Percentiles rank a stretch among this genome's conserved stretches.
These are phyloP conservation scores for Adelognathus sp. DNA, from an alignment of 2,888 invertebrate genomes.

Conservation along the genomic window DNA sequence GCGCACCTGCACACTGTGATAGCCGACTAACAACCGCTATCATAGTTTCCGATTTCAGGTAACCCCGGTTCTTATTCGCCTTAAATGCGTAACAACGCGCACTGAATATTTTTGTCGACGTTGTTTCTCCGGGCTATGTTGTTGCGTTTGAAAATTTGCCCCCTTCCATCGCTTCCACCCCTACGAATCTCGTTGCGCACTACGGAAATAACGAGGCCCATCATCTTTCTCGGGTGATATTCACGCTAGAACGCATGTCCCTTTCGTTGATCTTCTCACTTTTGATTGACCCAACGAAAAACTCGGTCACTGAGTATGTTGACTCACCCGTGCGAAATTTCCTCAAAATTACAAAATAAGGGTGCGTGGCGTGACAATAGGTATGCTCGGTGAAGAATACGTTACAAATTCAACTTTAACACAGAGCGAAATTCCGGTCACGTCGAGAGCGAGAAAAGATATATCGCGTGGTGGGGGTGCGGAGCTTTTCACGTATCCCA, in stretches of 20 bases:
- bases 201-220: background rate
- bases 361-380: slow-evolving; percentile 64
- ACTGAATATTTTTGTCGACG: slow-evolving; percentile 56
- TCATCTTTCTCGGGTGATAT: background rate
- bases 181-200: background rate
- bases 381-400: slow-evolving; percentile 78
- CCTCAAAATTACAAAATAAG: slow-evolving; percentile 29
- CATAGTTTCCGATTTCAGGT: slow-evolving; percentile 63
- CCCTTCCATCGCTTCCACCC: background rate
- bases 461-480: slow-evolving; percentile 73
- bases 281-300: slow-evolving; percentile 1
- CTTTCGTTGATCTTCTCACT: background rate
- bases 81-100: slow-evolving; percentile 57
- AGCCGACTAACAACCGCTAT: slow-evolving; percentile 3
- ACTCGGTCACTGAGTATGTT: background rate
- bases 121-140: slow-evolving; percentile 43
- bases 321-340: background rate
- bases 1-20: slow-evolving; percentile 55
- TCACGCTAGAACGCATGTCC: background rate
- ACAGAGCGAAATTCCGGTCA: slow-evolving; percentile 75
- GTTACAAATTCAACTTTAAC: slow-evolving; percentile 80
- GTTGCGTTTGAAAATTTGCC: slow-evolving; percentile 26
- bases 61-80: slow-evolving; percentile 65
- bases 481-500: slow-evolving; percentile 76
- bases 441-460: slow-evolving; percentile 77